These are phyloP conservation scores for Verasper variegatus DNA, from an alignment of 2,113 vertebrate species.

Conservation along the genomic window DNA sequence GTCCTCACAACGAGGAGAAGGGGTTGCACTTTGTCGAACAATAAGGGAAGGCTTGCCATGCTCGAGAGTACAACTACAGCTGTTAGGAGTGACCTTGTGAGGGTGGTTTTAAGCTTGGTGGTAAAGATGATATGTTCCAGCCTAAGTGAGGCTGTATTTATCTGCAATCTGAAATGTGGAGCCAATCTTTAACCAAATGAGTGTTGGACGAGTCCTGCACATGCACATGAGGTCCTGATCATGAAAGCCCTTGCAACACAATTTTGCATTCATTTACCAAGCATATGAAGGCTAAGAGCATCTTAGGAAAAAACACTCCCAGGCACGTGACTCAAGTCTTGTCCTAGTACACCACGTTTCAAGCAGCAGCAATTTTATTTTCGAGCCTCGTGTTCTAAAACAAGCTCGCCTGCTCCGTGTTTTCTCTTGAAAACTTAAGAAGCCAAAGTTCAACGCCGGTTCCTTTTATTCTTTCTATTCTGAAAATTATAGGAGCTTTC, in stretches of 20 bases:
- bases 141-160: conserved; percentile 59
- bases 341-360: conserved; percentile 43
- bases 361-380: conserved; percentile 57
- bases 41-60: conserved; percentile 38
- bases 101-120: conserved; percentile 41
- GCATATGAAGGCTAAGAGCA: conserved; percentile 54
- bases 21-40: conserved; percentile 48
- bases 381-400: conserved; percentile 64
- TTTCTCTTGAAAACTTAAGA: conserved; percentile 68
- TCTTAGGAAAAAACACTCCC: conserved; percentile 42
- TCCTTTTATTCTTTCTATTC: conserved; percentile 70
- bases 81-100: conserved; percentile 47
- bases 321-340: conserved; percentile 32
- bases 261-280: conserved; percentile 51
- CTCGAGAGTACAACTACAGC: conserved; percentile 44
- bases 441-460: conserved; percentile 71
- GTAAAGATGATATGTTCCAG: conserved; percentile 61
- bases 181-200: conserved; percentile 62
- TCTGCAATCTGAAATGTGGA: conserved; percentile 65
- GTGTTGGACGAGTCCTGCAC: conserved; percentile 29
- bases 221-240: conserved; percentile 46
- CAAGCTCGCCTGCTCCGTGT: conserved; percentile 62
- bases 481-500: conserved; percentile 80
- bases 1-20: conserved; percentile 34
- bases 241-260: conserved; percentile 34